Conservation (phyloP, 2,113 vertebrate genomes). For the Harpagus bidentatus region DNA sequence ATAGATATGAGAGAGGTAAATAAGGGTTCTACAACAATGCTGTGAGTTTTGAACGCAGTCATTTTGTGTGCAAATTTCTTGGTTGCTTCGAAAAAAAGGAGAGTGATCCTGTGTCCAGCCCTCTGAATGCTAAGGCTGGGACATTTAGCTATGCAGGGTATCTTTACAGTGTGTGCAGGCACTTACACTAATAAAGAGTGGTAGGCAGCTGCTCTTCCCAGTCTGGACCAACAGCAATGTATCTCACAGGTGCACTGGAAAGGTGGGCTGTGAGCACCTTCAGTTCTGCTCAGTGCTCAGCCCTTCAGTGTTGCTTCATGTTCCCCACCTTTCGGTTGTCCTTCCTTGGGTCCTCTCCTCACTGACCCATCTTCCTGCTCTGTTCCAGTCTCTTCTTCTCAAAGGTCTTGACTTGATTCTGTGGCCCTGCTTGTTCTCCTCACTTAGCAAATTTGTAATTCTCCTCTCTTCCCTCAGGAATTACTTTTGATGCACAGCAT, state of each 20-base stretch:
- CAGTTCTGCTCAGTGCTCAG: background rate
- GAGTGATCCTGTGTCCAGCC: background rate
- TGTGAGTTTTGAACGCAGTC: accelerated
- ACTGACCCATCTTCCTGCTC: background rate
- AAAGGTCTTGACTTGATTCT: background rate
- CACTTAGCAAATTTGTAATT: background rate
- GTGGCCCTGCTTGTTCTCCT: background rate
- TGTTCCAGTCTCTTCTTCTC: background rate
- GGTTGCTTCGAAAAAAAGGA: background rate
- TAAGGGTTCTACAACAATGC: accelerated
- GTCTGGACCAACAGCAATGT: background rate
- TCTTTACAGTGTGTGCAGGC: background rate
- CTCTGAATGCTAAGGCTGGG: background rate
- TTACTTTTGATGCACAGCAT: background rate
- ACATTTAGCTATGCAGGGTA: background rate
- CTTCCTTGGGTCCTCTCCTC: background rate
- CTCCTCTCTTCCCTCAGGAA: background rate
- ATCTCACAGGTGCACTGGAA: background rate
- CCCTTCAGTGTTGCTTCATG: background rate
- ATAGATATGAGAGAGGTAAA: background rate
- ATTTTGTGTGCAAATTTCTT: background rate
- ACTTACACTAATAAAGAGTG: background rate
- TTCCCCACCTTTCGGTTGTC: background rate
- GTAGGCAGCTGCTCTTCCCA: background rate
- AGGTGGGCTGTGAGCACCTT: background rate